Percentiles rank a stretch among this genome's conserved stretches.
Conservation (phyloP, 92 coral and sea anemone species). For the Palythoa grandis region DNA sequence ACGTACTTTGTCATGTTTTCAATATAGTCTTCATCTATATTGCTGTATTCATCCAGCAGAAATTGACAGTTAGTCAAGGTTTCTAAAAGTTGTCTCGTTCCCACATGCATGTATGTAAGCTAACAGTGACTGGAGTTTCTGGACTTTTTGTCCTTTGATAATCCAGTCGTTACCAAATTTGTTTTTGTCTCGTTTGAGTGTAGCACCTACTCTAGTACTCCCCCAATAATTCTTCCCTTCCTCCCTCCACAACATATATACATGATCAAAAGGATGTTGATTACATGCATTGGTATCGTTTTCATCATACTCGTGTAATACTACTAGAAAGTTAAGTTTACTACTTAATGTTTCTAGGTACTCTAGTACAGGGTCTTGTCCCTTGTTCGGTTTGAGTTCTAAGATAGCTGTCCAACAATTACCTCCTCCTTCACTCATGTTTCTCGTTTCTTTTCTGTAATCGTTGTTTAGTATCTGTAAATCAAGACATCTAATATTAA, state of each 20-base stretch:
- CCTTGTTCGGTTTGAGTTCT: not conserved
- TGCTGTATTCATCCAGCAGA: not conserved
- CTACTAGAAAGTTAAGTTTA: not conserved
- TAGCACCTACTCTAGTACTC: not conserved
- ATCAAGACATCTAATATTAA: too few relatives aligned
- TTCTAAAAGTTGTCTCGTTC: not conserved
- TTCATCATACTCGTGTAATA: not conserved
- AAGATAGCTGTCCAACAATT: not conserved
- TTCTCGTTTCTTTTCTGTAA: too few relatives aligned
- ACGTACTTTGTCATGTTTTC: not conserved
- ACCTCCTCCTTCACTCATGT: too few relatives aligned
- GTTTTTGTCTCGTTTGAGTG: not conserved
- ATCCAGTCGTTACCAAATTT: not conserved
- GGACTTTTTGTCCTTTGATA: not conserved
- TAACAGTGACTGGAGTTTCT: not conserved
- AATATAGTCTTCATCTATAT: not conserved
- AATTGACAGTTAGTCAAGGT: not conserved
- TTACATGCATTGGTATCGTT: not conserved
- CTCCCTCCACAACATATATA: not conserved
- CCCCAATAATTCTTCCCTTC: not conserved
- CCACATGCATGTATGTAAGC: not conserved
- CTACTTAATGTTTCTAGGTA: not conserved
- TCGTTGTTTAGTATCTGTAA: too few relatives aligned
- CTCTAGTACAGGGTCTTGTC: not conserved
- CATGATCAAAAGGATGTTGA: not conserved